phyloP scores from a whole-genome alignment of 2,888 invertebrate species.

The Zonitis immaculata region DNA sequence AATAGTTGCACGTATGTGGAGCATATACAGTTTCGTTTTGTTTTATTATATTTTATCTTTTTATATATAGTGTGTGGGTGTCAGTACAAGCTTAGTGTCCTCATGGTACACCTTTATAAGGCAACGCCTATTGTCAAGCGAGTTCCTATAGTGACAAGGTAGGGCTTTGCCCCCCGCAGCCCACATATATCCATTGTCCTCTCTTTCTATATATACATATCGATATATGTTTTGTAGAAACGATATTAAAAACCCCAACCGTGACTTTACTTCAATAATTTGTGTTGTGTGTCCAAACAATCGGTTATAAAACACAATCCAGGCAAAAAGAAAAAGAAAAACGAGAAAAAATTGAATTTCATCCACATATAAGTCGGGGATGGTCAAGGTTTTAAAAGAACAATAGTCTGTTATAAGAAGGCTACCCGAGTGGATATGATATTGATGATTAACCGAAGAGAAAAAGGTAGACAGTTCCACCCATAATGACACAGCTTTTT shows the following conservation, averaged over 20 bases:
- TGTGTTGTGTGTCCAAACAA: slow-evolving; percentile 2
- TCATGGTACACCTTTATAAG: slow-evolving; percentile 9
- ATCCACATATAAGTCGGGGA: neutral
- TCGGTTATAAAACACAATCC: slow-evolving; percentile 1
- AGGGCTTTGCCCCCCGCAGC: slow-evolving; percentile 15
- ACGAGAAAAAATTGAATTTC: neutral
- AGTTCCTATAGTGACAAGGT: slow-evolving; percentile 17
- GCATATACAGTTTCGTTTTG: neutral
- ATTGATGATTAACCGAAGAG: slow-evolving; percentile 17
- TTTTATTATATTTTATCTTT: neutral
- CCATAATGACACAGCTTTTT: slow-evolving; percentile 26
- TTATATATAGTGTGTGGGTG: slow-evolving; percentile 8
- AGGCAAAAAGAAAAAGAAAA: neutral
- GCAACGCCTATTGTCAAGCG: slow-evolving; percentile 21
- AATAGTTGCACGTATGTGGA: neutral
- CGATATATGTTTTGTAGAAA: slow-evolving; percentile 4
- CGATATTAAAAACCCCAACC: neutral
- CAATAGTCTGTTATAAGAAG: slow-evolving; percentile 14
- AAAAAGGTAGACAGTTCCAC: slow-evolving; percentile 15
- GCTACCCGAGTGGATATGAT: too few relatives aligned
- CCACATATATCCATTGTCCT: slow-evolving; percentile 15
- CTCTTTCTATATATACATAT: too few relatives aligned
- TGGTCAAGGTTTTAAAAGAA: slow-evolving; percentile 12
- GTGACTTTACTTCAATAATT: slow-evolving; percentile 4
- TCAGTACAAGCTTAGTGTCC: slow-evolving; percentile 1